Percentiles rank a stretch among this genome's conserved stretches.
Conservation (phyloP, 2,888 invertebrate species). For the Synergus laeviventris region DNA sequence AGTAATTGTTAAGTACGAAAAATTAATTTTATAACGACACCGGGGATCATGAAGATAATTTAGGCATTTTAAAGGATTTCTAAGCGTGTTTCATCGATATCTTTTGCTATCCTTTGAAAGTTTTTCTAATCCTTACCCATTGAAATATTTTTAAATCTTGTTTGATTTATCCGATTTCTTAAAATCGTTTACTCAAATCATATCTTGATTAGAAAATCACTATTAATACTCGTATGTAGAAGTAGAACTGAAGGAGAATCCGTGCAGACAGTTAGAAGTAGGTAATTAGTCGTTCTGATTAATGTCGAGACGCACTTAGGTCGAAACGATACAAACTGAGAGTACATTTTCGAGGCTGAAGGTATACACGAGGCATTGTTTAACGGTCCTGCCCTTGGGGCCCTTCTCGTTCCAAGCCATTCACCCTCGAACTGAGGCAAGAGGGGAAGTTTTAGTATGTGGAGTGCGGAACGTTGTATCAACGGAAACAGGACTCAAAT, state of each 20-base stretch:
- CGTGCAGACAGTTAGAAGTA: not conserved
- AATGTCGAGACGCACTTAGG: slow-evolving; percentile 4
- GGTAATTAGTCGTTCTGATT: slow-evolving; percentile 16
- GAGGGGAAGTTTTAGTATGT: slow-evolving; percentile 50
- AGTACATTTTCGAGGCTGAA: not conserved
- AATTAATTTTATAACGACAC: no score
- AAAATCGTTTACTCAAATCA: no score
- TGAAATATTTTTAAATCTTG: no score
- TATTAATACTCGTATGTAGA: not conserved
- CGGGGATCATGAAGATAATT: no score
- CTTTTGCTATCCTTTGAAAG: no score
- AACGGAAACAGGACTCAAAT: slow-evolving; percentile 54
- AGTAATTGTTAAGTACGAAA: no score
- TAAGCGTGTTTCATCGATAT: no score
- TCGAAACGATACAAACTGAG: not conserved
- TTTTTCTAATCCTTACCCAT: no score
- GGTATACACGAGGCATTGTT: not conserved
- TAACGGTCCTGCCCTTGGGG: not conserved
- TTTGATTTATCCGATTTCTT: no score
- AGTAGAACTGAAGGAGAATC: not conserved
- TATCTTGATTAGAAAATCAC: not conserved
- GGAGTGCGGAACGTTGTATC: slow-evolving; percentile 58
- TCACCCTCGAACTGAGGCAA: not conserved
- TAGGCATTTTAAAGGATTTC: no score
- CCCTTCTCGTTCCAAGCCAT: not conserved